phyloP scores from a whole-genome alignment of 2,888 invertebrate species.

The Helleia helle region DNA sequence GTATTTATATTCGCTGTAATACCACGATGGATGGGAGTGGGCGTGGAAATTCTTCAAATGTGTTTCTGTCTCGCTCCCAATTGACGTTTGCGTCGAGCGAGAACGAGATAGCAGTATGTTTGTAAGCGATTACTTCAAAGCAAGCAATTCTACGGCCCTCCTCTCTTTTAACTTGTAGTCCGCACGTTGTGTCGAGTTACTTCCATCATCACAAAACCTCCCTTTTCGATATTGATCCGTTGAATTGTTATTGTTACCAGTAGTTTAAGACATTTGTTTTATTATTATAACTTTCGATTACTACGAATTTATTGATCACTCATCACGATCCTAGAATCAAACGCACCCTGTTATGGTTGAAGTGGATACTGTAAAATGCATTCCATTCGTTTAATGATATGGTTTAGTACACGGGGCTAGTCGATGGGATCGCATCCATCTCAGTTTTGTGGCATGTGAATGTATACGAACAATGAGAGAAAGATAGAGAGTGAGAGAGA shows the following conservation, averaged over 20 bases:
- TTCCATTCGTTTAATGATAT: constrained; percentile 54
- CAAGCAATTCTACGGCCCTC: not conserved
- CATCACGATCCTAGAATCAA: constrained; percentile 22
- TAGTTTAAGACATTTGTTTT: constrained; percentile 66
- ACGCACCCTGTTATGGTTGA: constrained; percentile 39
- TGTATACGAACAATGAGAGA: too few relatives aligned
- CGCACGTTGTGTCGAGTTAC: constrained; percentile 4
- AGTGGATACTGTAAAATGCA: constrained; percentile 64
- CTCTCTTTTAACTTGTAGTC: not conserved
- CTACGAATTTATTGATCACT: constrained; percentile 32
- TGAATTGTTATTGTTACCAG: constrained; percentile 67
- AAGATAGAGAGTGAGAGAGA: too few relatives aligned
- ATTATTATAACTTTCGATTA: constrained; percentile 35
- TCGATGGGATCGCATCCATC: too few relatives aligned
- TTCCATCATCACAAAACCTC: constrained; percentile 8
- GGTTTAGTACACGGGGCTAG: constrained; percentile 1
- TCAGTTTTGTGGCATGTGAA: too few relatives aligned
- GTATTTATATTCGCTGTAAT: constrained; percentile 10
- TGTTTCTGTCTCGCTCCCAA: not conserved
- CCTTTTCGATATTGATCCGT: constrained; percentile 26
- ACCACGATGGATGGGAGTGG: constrained; percentile 11
- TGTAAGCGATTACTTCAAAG: too few relatives aligned
- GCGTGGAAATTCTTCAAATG: not conserved
- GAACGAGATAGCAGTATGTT: too few relatives aligned
- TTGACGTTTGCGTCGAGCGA: not conserved